Evolutionary conservation across 2,888 invertebrate genomes (phyloP), one percentile per base, ranked within the genome.

Genomic region (Acronicta leporina): DNA sequence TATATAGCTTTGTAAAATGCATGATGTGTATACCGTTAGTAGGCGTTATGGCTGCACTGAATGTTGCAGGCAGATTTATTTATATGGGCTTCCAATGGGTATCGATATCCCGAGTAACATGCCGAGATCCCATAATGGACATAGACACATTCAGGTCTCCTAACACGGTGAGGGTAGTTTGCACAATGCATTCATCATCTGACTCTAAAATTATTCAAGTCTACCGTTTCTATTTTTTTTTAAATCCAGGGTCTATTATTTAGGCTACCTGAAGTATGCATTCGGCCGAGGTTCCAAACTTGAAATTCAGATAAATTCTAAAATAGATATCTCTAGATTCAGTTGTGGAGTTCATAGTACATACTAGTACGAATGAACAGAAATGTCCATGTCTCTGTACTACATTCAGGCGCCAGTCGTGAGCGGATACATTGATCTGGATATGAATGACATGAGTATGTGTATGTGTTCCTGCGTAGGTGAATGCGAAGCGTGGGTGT

Each of bases 341-440:
- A 20, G 2, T 20, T 4, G 20, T 20, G 20, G 2, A 20, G 20
- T 66, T 41, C 33, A 46, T 56, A 56, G 49, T 50, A 44, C 35
- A 10, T 11, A 33, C 30, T 27, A 47, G 35, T 49, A 46, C 16
- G 14, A 60, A 41, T 27, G 41, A 44, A 44, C 20, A 41, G 49
- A 20, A 20, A 20, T 43, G 54, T 49, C 44, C 35, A 41, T 38
- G 6, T 43, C 67, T 38, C 43, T 35, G 60, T 60, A 60, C 72
- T 66, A 60, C 20, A 71, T 53, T 51, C 55, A 51, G 45, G 10
- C 42, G 45, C 25, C n/a, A 42, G 43, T 69, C 42, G 68, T 53
- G 61, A 67, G 55, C 58, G 56, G 43, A 59, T 62, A 56, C 74
- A 65, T 69, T 60, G 57, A 70, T 58, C 60, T 60, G 63, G 49